These are phyloP conservation scores for Falcunculus frontatus DNA, from an alignment of 2,113 vertebrate genomes.

Conservation along the genomic window DNA sequence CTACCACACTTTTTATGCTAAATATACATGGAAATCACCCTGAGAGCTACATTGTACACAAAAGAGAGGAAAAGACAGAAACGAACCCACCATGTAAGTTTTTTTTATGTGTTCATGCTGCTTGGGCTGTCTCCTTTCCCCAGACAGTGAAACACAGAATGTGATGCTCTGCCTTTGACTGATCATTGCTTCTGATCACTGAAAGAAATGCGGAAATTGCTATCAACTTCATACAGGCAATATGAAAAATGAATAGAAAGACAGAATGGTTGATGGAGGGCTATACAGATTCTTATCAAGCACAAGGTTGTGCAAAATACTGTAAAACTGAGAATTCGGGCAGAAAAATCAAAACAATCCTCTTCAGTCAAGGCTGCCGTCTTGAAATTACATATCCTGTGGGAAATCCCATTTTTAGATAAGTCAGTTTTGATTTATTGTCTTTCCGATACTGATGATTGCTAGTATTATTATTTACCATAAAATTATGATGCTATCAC, in stretches of 20 bases:
- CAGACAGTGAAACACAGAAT: not conserved
- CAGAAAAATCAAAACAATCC: not conserved
- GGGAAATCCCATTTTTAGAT: not conserved
- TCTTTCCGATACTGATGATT: not conserved
- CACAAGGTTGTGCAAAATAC: not conserved
- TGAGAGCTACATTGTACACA: not conserved
- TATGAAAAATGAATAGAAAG: not conserved
- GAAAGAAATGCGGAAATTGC: not conserved
- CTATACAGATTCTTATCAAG: not conserved
- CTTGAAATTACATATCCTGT: not conserved
- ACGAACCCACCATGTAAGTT: fast-evolving
- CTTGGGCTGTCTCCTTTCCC: not conserved
- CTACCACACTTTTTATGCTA: not conserved
- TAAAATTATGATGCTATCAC: not conserved
- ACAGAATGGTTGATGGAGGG: not conserved
- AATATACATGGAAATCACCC: not conserved
- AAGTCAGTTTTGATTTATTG: not conserved
- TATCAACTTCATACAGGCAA: not conserved
- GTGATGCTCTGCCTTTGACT: not conserved
- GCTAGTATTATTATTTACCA: not conserved
- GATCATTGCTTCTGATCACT: not conserved
- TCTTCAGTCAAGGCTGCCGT: not conserved
- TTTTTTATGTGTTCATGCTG: not conserved
- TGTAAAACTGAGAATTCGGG: not conserved
- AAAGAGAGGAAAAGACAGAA: not conserved